phyloP scores from a whole-genome alignment of 2,113 vertebrate species.

The Dinomys branickii region DNA sequence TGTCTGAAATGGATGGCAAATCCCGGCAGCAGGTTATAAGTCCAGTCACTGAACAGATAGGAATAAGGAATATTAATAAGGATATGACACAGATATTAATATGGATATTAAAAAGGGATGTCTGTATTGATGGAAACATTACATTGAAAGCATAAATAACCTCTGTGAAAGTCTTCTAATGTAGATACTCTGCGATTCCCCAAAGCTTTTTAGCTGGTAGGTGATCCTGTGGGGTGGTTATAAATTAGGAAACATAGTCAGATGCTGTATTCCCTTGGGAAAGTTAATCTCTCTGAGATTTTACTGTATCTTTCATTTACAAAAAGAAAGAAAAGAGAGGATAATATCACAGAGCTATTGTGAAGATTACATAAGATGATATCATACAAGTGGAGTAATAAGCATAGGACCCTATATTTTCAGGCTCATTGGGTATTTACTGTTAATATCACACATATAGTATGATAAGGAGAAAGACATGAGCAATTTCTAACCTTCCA shows the following conservation, averaged over 20 bases:
- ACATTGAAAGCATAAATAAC: neutral
- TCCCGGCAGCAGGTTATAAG: neutral
- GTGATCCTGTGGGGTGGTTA: neutral
- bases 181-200: neutral
- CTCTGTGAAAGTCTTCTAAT: neutral
- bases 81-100: too few relatives aligned
- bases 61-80: too few relatives aligned
- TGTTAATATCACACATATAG: neutral
- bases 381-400: neutral
- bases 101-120: neutral
- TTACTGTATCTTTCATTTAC: neutral
- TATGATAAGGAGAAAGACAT: neutral
- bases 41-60: neutral
- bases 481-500: neutral
- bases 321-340: neutral
- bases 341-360: neutral
- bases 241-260: neutral
- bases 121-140: neutral
- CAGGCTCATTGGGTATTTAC: neutral
- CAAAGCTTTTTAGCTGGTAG: neutral
- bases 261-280: neutral
- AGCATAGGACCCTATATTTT: fast-evolving
- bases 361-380: neutral
- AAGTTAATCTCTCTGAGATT: neutral
- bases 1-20: neutral